Conservation (phyloP, 2,797 vertebrate species). For the Halcyon leucocephala region DNA sequence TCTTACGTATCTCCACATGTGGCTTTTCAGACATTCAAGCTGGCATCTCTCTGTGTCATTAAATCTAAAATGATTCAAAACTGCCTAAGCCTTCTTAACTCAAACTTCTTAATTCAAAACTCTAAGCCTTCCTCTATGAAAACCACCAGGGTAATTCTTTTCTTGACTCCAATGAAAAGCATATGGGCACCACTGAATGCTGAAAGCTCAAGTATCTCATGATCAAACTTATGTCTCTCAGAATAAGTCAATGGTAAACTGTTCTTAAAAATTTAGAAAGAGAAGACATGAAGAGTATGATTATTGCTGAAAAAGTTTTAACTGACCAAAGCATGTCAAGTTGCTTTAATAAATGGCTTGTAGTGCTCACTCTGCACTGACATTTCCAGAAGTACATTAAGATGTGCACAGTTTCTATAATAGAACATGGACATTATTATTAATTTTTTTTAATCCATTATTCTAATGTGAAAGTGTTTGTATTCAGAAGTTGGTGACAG, state of each 20-base stretch:
- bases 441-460: neutral
- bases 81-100: neutral
- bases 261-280: slow-evolving; percentile 30
- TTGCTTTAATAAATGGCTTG: neutral
- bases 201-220: neutral
- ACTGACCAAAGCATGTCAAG: neutral
- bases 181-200: neutral
- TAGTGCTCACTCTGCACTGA: neutral
- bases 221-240: slow-evolving; percentile 5
- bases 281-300: slow-evolving; percentile 9
- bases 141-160: slow-evolving; percentile 18
- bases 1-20: neutral
- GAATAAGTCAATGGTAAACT: slow-evolving; percentile 19
- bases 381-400: neutral
- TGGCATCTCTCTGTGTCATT: neutral
- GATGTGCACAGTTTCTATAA: neutral
- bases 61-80: slow-evolving; percentile 51
- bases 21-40: slow-evolving; percentile 6
- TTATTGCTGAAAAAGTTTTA: slow-evolving; percentile 16
- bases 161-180: slow-evolving; percentile 57
- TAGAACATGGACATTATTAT: neutral
- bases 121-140: slow-evolving; percentile 16
- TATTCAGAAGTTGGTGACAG: neutral
- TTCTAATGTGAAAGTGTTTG: neutral
- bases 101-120: neutral